phyloP scores from a whole-genome alignment of 37 sponge, comb jelly and placozoan genomes.

The Eunapius fragilis region DNA sequence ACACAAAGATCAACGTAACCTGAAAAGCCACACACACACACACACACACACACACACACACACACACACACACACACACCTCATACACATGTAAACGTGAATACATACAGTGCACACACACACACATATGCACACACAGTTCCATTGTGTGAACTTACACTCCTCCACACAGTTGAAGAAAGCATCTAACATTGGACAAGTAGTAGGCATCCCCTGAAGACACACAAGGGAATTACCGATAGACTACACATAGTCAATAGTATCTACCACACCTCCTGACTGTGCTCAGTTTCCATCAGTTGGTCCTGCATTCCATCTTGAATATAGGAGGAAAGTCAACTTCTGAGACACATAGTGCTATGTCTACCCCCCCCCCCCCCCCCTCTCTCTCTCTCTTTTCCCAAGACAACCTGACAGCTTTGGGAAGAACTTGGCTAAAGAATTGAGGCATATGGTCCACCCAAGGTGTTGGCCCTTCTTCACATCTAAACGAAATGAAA shows the following conservation, averaged over 20 bases:
- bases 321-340: not conserved
- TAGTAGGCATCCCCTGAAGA: not conserved
- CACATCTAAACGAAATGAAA: not conserved
- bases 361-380: not conserved
- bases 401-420: slow-evolving; percentile 32
- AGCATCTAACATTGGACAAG: slow-evolving; percentile 12
- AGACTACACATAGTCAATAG: not conserved
- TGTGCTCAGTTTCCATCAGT: slow-evolving; percentile 8
- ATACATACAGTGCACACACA: not conserved
- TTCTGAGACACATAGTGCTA: not conserved
- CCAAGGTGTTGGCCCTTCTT: slow-evolving; percentile 1
- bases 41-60: not conserved
- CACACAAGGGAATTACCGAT: not conserved
- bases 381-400: not conserved
- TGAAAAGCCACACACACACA: slow-evolving; percentile 5
- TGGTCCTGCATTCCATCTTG: not conserved
- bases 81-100: not conserved
- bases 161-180: slow-evolving; percentile 6
- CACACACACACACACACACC: not conserved
- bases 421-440: slow-evolving; percentile 32
- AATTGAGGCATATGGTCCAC: slow-evolving; percentile 14
- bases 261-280: slow-evolving; percentile 23
- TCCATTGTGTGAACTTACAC: slow-evolving; percentile 1
- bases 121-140: not conserved
- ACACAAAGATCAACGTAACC: slow-evolving; percentile 37